Evolutionary conservation across 2,113 vertebrate genomes (phyloP), one percentile per base, ranked within the genome.

Genomic region (Electrona antarctica): DNA sequence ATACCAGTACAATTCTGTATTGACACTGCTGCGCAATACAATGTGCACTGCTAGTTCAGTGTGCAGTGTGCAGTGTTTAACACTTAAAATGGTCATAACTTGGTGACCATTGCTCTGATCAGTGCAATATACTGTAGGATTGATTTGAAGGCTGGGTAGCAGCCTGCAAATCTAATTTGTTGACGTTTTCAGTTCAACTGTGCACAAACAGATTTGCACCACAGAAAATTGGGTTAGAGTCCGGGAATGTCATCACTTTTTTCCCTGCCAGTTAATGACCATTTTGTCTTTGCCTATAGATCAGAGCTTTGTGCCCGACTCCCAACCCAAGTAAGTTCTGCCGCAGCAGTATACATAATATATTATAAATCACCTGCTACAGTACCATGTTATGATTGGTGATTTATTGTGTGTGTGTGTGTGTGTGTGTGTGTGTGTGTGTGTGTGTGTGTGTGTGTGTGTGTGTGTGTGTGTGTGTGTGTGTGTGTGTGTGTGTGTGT

Each of bases 251-350:
- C 9, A 8, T 33, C 28, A 33, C 58, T 28, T 21, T 58, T 21
- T 33, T 8, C 3, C 7, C 33, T 8, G 11, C 7, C 55, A 15
- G 13, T 14, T 12, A 48, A 5, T 77, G 10, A 57, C 58, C 0
- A 56, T 47, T 28, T 67, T 54, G 21, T 65, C 84, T 21, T 79
- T 67, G 71, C 71, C 75, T 72, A 8, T 91, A 99, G 97, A 90
- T 74, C 79, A 88, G 58, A 79, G 69, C 7, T 82, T 90, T 83
- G 85, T 95, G 73, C 92, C 93, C 60, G 95, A 95, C 83, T 94
- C 92, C 29, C 95, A 95, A 83, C 90, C 91, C 71, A 64, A 3
- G 97, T 98, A 93, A 96, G 97, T 91, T 83, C 41, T 46, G 6
- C 13, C 1, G 45, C 12, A 54, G 21, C 64, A 63, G 33, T 28